phyloP scores from a whole-genome alignment of 2,888 invertebrate species.

The Plebejus anna region DNA sequence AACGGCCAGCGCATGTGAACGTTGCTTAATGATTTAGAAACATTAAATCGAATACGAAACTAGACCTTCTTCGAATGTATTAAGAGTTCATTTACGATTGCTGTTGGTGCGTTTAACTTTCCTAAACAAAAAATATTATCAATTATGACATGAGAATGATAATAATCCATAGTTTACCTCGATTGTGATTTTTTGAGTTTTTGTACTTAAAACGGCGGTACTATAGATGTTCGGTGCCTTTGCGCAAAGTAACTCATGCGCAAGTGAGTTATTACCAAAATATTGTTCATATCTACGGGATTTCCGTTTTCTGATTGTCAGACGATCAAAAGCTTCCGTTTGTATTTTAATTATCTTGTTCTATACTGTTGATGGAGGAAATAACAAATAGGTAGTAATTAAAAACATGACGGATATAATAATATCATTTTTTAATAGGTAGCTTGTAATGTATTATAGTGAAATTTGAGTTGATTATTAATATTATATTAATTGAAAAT shows the following conservation, averaged over 20 bases:
- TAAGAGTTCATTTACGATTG: slow-evolving; percentile 26
- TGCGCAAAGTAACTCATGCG: slow-evolving; percentile 67
- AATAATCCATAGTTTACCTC: slow-evolving; percentile 48
- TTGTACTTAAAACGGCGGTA: slow-evolving; percentile 41
- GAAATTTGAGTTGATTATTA: background rate
- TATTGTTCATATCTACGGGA: slow-evolving; percentile 65
- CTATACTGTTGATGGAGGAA: background rate
- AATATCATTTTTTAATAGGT: background rate
- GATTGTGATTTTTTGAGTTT: slow-evolving; percentile 44
- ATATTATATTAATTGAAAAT: slow-evolving; percentile 5
- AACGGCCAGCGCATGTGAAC: slow-evolving; percentile 68
- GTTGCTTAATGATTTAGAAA: slow-evolving; percentile 74
- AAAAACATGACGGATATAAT: background rate
- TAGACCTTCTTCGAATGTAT: slow-evolving; percentile 32
- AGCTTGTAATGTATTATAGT: background rate
- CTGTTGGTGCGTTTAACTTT: background rate
- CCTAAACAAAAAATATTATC: slow-evolving; percentile 38
- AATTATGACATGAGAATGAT: slow-evolving; percentile 44
- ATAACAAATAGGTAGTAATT: background rate
- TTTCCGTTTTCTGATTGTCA: slow-evolving; percentile 63
- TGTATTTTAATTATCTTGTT: slow-evolving; percentile 34
- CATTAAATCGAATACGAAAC: slow-evolving; percentile 37
- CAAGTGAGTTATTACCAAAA: slow-evolving; percentile 55
- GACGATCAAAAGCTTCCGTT: slow-evolving; percentile 57
- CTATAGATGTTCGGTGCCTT: slow-evolving; percentile 55